Evolutionary conservation across 1,140 invertebrate species (phyloP), one percentile per base, ranked within the genome.

Genomic region (Tenebrio molitor): DNA sequence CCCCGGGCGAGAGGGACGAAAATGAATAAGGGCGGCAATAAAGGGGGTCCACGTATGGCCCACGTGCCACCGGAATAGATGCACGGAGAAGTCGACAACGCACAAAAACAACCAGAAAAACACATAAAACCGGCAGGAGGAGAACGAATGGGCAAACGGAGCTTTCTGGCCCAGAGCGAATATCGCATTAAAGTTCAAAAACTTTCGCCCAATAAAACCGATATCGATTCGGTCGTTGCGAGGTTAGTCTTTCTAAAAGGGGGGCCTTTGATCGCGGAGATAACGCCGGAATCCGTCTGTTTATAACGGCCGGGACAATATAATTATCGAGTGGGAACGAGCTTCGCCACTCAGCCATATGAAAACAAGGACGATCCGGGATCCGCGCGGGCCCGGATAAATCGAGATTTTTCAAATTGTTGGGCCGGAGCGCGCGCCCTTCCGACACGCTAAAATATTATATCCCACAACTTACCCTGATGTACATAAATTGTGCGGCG

Each of bases 131-230:
- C 33, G 19, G 34, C 36, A 42, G 21, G 41, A 34, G 46, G 23
- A 29, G 53, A 72, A 76, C 69, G 71, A 76, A 75, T 70, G 67
- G 74, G 62, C 74, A 63, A 76, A 75, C 69, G 72, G 23, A 65
- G 69, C 73, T 72, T 68, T 72, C 64, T 72, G 44, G 71, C 69
- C 58, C 70, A 39, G 33, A 58, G 64, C 75, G 69, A 64, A 69
- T 74, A 75, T 75, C 63, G 44, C 58, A 72, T 71, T 74, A 74
- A 74, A 76, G 72, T 76, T 74, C 63, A 68, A 68, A 67, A 76
- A 76, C 66, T 76, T 76, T 73, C 29, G 53, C 63, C 19, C 74
- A 69, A 73, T 76, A 74, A 76, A 74, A 74, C 69, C 10, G 74
- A 29, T 71, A 76, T 76, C 72, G 74, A 76, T 74, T 68, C 12